phyloP scores from a whole-genome alignment of 2,888 invertebrate species.

The Thymelicus lineola region DNA sequence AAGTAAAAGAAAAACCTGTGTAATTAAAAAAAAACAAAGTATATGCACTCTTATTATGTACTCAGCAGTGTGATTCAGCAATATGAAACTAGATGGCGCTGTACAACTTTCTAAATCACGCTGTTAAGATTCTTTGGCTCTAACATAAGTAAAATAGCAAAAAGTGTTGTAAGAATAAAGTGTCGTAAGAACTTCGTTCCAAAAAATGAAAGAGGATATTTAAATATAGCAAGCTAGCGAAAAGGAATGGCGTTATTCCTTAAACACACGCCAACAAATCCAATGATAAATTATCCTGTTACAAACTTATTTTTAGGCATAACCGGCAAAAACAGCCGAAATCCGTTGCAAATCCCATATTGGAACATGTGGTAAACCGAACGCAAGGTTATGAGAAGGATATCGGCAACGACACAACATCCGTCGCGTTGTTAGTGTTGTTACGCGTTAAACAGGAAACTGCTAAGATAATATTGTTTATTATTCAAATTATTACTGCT shows the following conservation, averaged over 20 bases:
- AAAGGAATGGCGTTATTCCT: not conserved
- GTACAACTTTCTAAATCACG: too few relatives aligned
- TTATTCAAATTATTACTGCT: constrained; percentile 1
- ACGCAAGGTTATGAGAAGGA: constrained; percentile 48
- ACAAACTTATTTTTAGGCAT: constrained; percentile 7
- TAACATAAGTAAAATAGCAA: too few relatives aligned
- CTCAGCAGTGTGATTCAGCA: too few relatives aligned
- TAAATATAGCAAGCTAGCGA: not conserved
- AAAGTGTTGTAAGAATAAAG: too few relatives aligned
- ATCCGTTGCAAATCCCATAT: constrained; percentile 23
- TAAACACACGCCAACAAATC: not conserved
- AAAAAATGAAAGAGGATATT: not conserved
- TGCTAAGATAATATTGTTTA: constrained; percentile 22
- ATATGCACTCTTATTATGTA: too few relatives aligned
- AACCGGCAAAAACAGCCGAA: constrained; percentile 29
- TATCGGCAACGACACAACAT: constrained; percentile 42
- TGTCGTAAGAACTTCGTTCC: not conserved
- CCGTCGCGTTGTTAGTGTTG: constrained; percentile 28
- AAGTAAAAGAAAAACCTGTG: too few relatives aligned
- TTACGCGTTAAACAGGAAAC: constrained; percentile 31
- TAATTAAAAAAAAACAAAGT: too few relatives aligned
- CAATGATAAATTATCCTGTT: constrained; percentile 4
- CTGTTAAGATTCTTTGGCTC: too few relatives aligned
- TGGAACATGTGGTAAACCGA: constrained; percentile 40
- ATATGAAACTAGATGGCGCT: too few relatives aligned